These are phyloP conservation scores for Dipodomys stephensi DNA, from an alignment of 2,113 vertebrate species.

Conservation along the genomic window DNA sequence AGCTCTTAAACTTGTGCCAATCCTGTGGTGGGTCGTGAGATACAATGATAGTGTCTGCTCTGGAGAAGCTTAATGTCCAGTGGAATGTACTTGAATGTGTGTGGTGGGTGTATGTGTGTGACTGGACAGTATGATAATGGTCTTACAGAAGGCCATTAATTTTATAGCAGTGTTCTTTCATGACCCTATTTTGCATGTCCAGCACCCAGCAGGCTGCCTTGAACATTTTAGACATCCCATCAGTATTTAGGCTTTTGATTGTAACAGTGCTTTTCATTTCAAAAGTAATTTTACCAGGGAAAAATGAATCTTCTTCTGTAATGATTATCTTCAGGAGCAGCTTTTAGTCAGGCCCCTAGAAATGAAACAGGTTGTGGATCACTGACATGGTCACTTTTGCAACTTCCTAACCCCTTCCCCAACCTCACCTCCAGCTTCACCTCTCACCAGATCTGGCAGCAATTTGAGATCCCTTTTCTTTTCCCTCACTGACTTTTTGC, in stretches of 20 bases:
- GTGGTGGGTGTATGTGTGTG: not conserved
- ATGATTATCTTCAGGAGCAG: conserved; percentile 27
- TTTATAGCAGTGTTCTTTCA: not conserved
- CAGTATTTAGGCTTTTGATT: conserved; percentile 62
- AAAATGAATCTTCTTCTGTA: conserved; percentile 44
- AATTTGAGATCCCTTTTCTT: conserved; percentile 33
- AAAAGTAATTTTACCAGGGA: conserved; percentile 35
- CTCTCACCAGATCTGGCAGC: not conserved
- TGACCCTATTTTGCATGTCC: not conserved
- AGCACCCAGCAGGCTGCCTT: not conserved
- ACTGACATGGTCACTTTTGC: not conserved
- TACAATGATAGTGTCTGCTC: not conserved
- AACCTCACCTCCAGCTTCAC: not conserved
- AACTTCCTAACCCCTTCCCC: not conserved
- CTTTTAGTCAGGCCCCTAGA: conserved; percentile 19
- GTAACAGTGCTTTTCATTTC: conserved; percentile 16
- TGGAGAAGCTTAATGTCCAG: not conserved
- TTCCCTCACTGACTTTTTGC: conserved; percentile 2
- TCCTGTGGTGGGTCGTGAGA: not conserved
- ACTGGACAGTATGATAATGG: conserved; percentile 20
- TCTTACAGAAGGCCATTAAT: not conserved
- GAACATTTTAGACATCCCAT: conserved; percentile 38
- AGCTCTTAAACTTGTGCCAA: not conserved
- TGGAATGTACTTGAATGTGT: conserved; percentile 38
- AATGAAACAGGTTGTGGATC: not conserved